These are phyloP conservation scores for Polypedilum vanderplanki DNA, from an alignment of 1,140 invertebrate genomes.

Conservation along the genomic window DNA sequence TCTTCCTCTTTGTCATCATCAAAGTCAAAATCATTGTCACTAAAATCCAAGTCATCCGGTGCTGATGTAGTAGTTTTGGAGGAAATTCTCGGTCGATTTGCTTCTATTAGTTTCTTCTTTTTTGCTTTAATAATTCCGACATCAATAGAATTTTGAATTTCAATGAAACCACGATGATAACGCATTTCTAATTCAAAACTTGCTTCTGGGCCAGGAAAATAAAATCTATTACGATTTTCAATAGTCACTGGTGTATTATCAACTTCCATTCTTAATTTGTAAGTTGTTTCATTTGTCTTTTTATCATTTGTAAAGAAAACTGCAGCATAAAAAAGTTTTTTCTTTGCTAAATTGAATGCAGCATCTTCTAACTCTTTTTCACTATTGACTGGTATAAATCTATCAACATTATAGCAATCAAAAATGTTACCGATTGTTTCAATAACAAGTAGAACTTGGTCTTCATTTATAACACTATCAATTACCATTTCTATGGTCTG, in stretches of 20 bases:
- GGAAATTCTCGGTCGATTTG: not conserved
- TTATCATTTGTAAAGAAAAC: constrained; percentile 40
- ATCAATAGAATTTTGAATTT: constrained; percentile 58
- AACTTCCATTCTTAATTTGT: constrained; percentile 61
- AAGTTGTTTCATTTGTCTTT: constrained; percentile 40
- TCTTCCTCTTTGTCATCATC: constrained; percentile 32
- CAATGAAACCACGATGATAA: constrained; percentile 59
- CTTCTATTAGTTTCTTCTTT: constrained; percentile 34
- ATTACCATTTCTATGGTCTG: constrained; percentile 36
- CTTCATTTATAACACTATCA: constrained; percentile 37
- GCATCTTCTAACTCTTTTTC: constrained; percentile 48
- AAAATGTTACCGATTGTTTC: constrained; percentile 47
- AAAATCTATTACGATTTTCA: constrained; percentile 53
- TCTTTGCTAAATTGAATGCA: constrained; percentile 48
- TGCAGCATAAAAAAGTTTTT: constrained; percentile 39
- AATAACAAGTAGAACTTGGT: constrained; percentile 37
- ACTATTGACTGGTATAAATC: constrained; percentile 47
- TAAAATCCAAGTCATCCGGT: constrained; percentile 29
- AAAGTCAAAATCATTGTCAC: constrained; percentile 30
- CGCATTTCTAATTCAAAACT: constrained; percentile 57
- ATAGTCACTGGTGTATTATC: constrained; percentile 57
- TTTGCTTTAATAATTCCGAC: constrained; percentile 51
- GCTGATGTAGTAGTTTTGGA: not conserved
- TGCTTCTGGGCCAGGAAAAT: constrained; percentile 56
- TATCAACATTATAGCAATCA: constrained; percentile 53